Evolutionary conservation across 2,888 invertebrate species (phyloP).

Genomic region (Napeogenes sylphis): DNA sequence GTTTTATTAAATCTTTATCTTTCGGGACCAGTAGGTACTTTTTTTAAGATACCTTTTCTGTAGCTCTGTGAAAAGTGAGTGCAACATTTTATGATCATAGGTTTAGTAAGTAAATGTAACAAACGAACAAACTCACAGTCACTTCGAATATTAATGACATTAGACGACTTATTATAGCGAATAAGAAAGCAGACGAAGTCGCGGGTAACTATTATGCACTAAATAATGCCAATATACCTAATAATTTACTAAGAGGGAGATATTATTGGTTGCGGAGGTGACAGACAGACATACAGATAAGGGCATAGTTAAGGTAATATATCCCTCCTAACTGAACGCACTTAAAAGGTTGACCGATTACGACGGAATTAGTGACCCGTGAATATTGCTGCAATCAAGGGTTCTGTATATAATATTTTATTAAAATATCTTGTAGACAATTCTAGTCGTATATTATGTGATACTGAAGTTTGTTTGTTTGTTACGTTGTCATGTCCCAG

Average conservation of each 20-base stretch:
- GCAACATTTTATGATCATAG: no score
- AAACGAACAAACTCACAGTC: no score
- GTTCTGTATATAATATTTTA: conserved; percentile 19
- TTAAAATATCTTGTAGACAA: not conserved
- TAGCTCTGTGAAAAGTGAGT: no score
- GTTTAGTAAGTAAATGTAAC: no score
- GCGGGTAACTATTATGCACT: no score
- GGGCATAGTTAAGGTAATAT: conserved; percentile 32
- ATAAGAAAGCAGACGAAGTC: no score
- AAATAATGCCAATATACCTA: conserved; percentile 6
- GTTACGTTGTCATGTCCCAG: not conserved
- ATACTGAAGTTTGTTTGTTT: not conserved
- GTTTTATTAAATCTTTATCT: no score
- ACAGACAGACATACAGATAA: conserved; percentile 37
- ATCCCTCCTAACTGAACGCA: conserved; percentile 25
- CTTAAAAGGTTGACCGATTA: conserved; percentile 38
- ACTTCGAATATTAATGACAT: no score
- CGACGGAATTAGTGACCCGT: conserved; percentile 10
- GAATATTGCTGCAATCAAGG: not conserved
- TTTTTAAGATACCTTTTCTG: no score
- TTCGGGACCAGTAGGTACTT: no score
- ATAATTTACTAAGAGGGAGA: no score
- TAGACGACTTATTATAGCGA: no score
- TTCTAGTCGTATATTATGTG: not conserved
- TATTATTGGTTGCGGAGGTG: conserved; percentile 21